phyloP scores from a whole-genome alignment of 2,113 vertebrate species.

The Loxodonta africana region DNA sequence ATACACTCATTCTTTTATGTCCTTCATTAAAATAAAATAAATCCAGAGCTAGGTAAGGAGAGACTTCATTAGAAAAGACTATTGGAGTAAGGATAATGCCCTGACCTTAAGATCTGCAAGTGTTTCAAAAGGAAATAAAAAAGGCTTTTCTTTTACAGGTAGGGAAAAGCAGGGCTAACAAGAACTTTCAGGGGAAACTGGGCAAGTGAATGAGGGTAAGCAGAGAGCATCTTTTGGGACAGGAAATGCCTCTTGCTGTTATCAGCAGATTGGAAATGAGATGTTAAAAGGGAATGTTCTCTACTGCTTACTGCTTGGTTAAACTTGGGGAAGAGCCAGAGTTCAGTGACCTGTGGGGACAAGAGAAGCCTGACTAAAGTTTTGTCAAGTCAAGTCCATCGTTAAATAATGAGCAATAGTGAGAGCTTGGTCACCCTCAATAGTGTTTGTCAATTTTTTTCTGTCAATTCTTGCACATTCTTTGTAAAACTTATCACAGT shows the following conservation, averaged over 20 bases:
- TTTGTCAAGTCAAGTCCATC: background rate
- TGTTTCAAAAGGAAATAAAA: too few species aligned
- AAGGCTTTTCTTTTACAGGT: background rate
- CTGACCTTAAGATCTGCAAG: background rate
- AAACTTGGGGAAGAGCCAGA: background rate
- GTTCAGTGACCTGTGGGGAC: background rate
- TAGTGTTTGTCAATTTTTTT: too few species aligned
- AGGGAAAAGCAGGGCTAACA: background rate
- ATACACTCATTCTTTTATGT: background rate
- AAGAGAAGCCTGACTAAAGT: background rate
- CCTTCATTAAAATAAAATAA: background rate
- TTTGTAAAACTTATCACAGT: too few species aligned
- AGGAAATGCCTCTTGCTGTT: background rate
- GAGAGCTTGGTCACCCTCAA: too few species aligned
- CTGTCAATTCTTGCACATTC: too few species aligned
- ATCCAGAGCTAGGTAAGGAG: background rate
- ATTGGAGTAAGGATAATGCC: background rate
- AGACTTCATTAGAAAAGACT: background rate
- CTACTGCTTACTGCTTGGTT: background rate
- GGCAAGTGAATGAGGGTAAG: background rate
- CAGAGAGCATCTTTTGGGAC: background rate
- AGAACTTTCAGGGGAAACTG: background rate
- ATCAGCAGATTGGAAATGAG: background rate
- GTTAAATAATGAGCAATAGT: background rate
- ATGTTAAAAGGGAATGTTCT: background rate